Evolutionary conservation across 1,140 invertebrate species (phyloP).

Genomic region (Drosophila biarmipes): DNA sequence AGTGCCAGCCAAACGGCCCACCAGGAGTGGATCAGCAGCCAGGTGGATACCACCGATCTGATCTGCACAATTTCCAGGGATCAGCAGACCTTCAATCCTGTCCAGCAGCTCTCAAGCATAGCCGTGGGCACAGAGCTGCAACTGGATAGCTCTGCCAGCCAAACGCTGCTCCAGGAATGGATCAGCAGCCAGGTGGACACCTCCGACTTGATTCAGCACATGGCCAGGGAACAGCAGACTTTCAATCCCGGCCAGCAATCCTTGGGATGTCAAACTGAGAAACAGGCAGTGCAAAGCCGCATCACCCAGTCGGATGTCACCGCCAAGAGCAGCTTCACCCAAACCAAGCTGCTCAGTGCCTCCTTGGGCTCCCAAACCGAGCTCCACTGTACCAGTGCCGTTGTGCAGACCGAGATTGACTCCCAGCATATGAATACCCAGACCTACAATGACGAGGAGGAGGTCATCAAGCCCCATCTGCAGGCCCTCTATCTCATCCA

Average conservation of each 20-base stretch:
- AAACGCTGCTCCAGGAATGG: constrained; percentile 2
- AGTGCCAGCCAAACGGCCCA: constrained; percentile 18
- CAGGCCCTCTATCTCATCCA: constrained; percentile 23
- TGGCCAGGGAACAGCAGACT: constrained; percentile 49
- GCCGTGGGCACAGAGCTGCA: not conserved
- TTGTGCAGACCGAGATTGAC: constrained; percentile 3
- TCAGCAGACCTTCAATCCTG: constrained; percentile 32
- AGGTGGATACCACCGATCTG: constrained; percentile 45
- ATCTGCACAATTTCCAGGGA: not conserved
- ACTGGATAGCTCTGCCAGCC: not conserved
- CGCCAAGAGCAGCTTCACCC: not conserved
- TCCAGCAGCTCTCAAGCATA: not conserved
- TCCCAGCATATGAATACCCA: constrained; percentile 1
- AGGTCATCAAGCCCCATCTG: not conserved
- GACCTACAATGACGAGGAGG: constrained; percentile 27
- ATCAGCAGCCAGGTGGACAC: constrained; percentile 30
- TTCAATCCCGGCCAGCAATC: not conserved
- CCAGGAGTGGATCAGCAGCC: not conserved
- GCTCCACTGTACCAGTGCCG: not conserved
- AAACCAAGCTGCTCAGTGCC: not conserved
- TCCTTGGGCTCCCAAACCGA: constrained; percentile 1
- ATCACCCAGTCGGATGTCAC: constrained; percentile 3
- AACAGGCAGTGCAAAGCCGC: not conserved
- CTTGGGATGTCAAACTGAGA: constrained; percentile 23
- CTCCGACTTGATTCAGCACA: constrained; percentile 8